Evolutionary conservation across 2,797 vertebrate species (phyloP), one percentile per base, ranked within the genome.

Genomic region (Craterocephalus amniculus): DNA sequence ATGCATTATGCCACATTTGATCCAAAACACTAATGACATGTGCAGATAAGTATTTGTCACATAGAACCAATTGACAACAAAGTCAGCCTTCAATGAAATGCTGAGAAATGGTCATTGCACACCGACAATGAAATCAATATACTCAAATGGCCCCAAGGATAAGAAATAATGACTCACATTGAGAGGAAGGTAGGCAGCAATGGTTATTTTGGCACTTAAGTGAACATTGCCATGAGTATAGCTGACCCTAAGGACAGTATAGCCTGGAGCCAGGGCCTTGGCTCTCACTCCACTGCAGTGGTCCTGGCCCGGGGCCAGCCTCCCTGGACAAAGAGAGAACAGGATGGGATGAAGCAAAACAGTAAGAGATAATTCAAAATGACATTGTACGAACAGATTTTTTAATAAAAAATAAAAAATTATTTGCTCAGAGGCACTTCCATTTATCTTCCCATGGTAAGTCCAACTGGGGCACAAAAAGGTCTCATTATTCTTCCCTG

Each of bases 201-300:
- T 94, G 77, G 95, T 94, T 91, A 99, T 96, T 85, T 94, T 95
- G 70, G 97, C 94, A 1, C 89, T 95, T 66, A 99, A 95, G 75
- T 94, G 94, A 59, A 97, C 40, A 0, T 93, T 95, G 64, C 94
- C 92, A 0, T 95, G 95, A 70, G 89, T 90, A 83, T 95, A 95
- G 91, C 93, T 95, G 83, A 95, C 94, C 38, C 89, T 87, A 0
- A 95, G 88, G 38, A 85, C 69, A 16, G 94, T 94, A 81, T 95
- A 94, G 0, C 98, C 97, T 18, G 93, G 94, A 24, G 91, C 76
- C 67, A 96, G 84, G 0, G 96, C 97, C 80, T 93, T 93, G 75
- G 96, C 95, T 72, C 70, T 87, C 63, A 99, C 92, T 4, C 93
- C 94, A 35, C 93, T 94, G 88, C 94, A 95, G 90, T 91, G 89